These are phyloP conservation scores for Meandrusa payeni DNA, from an alignment of 2,888 invertebrate genomes.

Conservation along the genomic window DNA sequence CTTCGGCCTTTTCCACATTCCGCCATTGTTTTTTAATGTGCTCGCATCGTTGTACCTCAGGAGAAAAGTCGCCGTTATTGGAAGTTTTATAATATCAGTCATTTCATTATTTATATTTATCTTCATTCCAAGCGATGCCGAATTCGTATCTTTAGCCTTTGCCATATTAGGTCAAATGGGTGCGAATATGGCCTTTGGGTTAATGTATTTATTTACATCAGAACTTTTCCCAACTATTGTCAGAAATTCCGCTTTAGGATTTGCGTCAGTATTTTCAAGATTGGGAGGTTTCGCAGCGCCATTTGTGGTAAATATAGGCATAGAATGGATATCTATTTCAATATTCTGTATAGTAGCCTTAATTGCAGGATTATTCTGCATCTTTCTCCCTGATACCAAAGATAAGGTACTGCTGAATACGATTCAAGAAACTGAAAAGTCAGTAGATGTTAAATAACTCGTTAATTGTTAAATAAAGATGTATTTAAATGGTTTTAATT, in stretches of 20 bases:
- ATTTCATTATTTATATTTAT: conserved; percentile 55
- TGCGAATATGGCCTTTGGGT: conserved; percentile 82
- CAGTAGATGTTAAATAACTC: no score
- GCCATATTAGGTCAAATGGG: conserved; percentile 89
- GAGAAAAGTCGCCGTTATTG: conserved; percentile 51
- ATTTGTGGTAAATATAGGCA: conserved; percentile 75
- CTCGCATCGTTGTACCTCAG: conserved; percentile 50
- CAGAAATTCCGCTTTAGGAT: conserved; percentile 90
- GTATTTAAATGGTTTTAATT: no score
- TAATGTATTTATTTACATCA: conserved; percentile 53
- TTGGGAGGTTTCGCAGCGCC: conserved; percentile 92
- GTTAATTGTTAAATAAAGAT: no score
- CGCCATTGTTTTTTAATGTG: conserved; percentile 51
- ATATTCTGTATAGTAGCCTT: conserved; percentile 25
- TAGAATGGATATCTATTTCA: conserved; percentile 22
- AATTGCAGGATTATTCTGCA: conserved; percentile 19
- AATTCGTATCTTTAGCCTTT: conserved; percentile 81
- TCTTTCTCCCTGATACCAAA: conserved; percentile 22
- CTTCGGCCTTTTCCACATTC: conserved; percentile 71
- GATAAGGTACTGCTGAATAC: conserved; percentile 23
- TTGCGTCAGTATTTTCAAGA: conserved; percentile 91
- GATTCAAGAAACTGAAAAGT: conserved; percentile 23
- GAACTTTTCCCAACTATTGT: conserved; percentile 94
- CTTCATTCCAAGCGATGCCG: conserved; percentile 47
- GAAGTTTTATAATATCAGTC: conserved; percentile 49